Evolutionary conservation across 64 coral and sea anemone species (phyloP).

Genomic region (Montipora foliosa): DNA sequence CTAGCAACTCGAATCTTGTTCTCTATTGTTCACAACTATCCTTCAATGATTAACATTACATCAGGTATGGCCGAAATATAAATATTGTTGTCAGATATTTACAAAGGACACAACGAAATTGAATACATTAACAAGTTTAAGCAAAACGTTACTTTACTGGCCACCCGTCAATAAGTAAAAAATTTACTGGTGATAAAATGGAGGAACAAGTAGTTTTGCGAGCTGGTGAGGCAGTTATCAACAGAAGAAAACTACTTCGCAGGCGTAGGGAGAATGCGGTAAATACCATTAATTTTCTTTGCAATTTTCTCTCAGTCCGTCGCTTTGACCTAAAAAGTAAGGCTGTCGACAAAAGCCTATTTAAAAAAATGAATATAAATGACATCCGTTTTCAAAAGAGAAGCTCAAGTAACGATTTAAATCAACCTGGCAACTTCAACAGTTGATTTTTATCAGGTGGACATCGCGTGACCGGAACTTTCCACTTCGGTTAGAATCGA

Average conservation of each 20-base stretch:
- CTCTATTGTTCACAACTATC: too few relatives aligned
- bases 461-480: neutral
- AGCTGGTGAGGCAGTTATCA: constrained; percentile 1
- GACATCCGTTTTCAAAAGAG: neutral
- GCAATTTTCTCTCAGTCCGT: too few relatives aligned
- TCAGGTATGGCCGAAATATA: too few relatives aligned
- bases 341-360: too few relatives aligned
- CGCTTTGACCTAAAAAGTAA: too few relatives aligned
- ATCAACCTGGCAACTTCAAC: too few relatives aligned
- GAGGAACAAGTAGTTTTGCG: constrained; percentile 15
- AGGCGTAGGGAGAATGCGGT: constrained; percentile 15
- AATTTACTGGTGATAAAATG: neutral
- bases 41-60: too few relatives aligned
- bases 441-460: too few relatives aligned
- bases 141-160: neutral
- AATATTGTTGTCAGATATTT: too few relatives aligned
- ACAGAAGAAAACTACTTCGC: constrained; percentile 34
- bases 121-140: neutral
- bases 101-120: neutral
- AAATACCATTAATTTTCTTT: neutral
- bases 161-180: neutral
- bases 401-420: too few relatives aligned
- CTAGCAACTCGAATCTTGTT: too few relatives aligned
- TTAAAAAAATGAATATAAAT: neutral
- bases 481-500: neutral